Evolutionary conservation across 1,140 invertebrate genomes (phyloP).

Genomic region (Hyles euphorbiae): DNA sequence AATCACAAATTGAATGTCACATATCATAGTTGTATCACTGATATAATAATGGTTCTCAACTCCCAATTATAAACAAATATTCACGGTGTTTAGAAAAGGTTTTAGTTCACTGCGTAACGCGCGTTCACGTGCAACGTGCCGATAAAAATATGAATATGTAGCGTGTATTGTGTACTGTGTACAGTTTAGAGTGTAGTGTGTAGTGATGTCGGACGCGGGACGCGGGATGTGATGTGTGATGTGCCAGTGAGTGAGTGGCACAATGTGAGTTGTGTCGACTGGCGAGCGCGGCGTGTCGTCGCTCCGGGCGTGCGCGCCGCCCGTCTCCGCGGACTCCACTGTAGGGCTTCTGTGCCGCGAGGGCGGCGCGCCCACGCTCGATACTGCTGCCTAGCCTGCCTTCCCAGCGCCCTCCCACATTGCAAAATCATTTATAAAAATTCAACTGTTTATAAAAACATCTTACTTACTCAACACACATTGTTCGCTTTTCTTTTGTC

Average conservation of each 20-base stretch:
- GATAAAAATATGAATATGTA: constrained; percentile 12
- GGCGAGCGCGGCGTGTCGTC: constrained; percentile 14
- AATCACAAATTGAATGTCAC: constrained; percentile 60
- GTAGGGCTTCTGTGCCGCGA: constrained; percentile 53
- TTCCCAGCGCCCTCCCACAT: constrained; percentile 64
- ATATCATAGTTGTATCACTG: constrained; percentile 54
- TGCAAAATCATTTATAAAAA: constrained; percentile 67
- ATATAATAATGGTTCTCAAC: constrained; percentile 32
- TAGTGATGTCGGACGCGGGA: background rate
- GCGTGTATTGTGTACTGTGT: constrained; percentile 16
- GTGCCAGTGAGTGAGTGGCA: constrained; percentile 6
- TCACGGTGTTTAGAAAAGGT: constrained; percentile 1
- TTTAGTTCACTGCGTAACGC: constrained; percentile 1
- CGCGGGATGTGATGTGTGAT: constrained; percentile 7
- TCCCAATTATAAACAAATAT: constrained; percentile 3
- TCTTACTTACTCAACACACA: background rate
- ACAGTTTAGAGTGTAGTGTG: constrained; percentile 9
- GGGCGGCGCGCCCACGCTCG: constrained; percentile 69
- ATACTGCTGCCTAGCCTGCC: constrained; percentile 64
- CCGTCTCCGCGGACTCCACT: constrained; percentile 47
- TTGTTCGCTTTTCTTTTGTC: background rate
- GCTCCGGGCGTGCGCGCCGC: constrained; percentile 40
- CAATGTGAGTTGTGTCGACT: background rate
- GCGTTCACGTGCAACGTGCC: constrained; percentile 9
- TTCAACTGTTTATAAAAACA: constrained; percentile 55